Evolutionary conservation across 2,113 vertebrate genomes (phyloP).

Genomic region (Ameiurus melas): DNA sequence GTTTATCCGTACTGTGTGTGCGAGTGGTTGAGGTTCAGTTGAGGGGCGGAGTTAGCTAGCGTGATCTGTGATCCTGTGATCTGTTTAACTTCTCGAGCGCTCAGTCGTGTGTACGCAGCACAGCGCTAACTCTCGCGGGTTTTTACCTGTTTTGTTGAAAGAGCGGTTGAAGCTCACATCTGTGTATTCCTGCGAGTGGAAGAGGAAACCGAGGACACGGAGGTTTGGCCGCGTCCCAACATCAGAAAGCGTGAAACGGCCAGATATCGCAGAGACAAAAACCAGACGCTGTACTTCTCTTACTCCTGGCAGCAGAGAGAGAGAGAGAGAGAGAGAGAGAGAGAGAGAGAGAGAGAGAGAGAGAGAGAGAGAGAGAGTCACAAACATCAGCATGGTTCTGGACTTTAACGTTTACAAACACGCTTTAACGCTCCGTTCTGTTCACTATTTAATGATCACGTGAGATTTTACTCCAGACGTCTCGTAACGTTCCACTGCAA

Average conservation of each 20-base stretch:
- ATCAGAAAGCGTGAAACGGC: conserved; percentile 36
- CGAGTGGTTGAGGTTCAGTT: neutral
- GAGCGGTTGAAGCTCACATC: conserved; percentile 11
- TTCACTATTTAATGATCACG: neutral
- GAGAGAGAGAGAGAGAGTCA: neutral
- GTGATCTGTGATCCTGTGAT: neutral
- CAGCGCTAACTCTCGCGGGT: neutral
- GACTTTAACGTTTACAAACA: neutral
- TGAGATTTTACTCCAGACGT: neutral
- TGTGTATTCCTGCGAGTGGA: conserved; percentile 23
- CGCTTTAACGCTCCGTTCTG: neutral
- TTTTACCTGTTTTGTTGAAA: conserved; percentile 35
- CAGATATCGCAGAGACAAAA: conserved; percentile 47
- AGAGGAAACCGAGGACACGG: conserved; percentile 40
- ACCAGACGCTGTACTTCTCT: conserved; percentile 48
- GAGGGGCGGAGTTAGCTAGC: neutral
- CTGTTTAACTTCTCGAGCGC: neutral
- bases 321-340: neutral
- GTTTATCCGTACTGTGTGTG: neutral
- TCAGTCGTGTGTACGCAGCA: neutral
- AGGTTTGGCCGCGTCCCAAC: conserved; percentile 31
- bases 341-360: neutral
- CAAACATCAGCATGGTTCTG: neutral
- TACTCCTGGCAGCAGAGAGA: conserved; percentile 35
- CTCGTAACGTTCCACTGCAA: neutral